A percentile compares a stretch with the other conserved stretches of the same genome.
phyloP scores from a whole-genome alignment of 2,113 vertebrate genomes.

The Actenoides lindsayi region DNA sequence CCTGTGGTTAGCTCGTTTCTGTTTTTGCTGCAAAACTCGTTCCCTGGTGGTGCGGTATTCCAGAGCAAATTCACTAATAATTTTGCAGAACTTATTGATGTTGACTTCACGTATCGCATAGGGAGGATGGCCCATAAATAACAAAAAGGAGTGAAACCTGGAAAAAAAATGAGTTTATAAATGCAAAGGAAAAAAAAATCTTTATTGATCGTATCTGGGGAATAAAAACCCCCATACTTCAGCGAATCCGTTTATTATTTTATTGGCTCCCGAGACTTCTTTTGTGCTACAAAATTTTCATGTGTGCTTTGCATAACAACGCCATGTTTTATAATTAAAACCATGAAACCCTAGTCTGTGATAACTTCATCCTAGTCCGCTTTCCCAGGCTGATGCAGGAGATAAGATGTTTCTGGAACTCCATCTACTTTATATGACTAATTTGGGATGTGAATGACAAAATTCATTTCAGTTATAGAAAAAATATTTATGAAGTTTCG shows the following conservation, averaged over 20 bases:
- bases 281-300: conserved; percentile 8
- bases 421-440: conserved; percentile 25
- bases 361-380: conserved; percentile 18
- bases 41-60: conserved; percentile 97
- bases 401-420: conserved; percentile 50
- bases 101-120: conserved; percentile 92
- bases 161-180: conserved; percentile 14
- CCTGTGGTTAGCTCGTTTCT: conserved; percentile 96
- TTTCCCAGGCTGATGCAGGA: conserved; percentile 41
- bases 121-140: conserved; percentile 94
- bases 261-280: neutral
- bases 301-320: conserved; percentile 41
- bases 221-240: neutral
- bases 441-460: conserved; percentile 19
- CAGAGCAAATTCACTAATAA: conserved; percentile 94
- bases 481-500: conserved; percentile 53
- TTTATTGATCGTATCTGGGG: neutral
- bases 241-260: conserved; percentile 7
- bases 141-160: conserved; percentile 95
- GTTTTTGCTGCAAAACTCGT: conserved; percentile 94
- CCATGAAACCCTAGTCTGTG: conserved; percentile 31
- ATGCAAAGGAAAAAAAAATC: neutral
- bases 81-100: conserved; percentile 95
- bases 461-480: conserved; percentile 15
- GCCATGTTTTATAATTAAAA: conserved; percentile 49